Evolutionary conservation across 1,140 invertebrate genomes (phyloP), one percentile per base, ranked within the genome.

Genomic region (Radopholus similis): DNA sequence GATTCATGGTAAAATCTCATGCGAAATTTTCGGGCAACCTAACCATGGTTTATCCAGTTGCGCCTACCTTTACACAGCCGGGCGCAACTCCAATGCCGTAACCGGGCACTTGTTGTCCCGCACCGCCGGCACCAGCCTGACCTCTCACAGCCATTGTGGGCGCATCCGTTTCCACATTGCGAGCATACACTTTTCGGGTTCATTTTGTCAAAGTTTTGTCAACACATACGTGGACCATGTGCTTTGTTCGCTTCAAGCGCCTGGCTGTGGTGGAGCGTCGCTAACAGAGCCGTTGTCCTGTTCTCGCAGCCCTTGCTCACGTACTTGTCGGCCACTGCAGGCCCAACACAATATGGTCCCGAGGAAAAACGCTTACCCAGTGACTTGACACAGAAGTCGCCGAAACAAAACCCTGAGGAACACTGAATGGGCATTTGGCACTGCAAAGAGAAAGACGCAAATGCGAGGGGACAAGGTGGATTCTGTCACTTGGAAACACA

Each of bases 281-380:
- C 21, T 28, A 23, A 23, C 3, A 13, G 44, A 4, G 18, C 18
- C 37, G 49, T 34, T 30, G 64, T 74, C 4, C 58, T 38, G 35
- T 73, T 73, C 49, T 73, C 71, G 38, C 71, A 73, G n/a, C 71
- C 71, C 64, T 73, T 73, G 51, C 64, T 67, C 42, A 74, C 71
- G 53, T 73, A 73, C 55, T 63, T 68, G 28, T 73, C 64, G 11
- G 74, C 71, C 26, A 68, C 71, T 72, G 40, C 47, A 23, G 13
- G 15, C 38, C 23, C 11, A 23, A 2, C 18, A 74, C 21, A 63
- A 40, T 44, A 28, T 11, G 47, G 0, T 57, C 34, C 26, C 4
- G 28, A 21, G 28, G 37, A 2, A 37, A 28, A n/a, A n/a, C 30
- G 30, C 59, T 73, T 18, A 72, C 70, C 60, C 42, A 68, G 28